phyloP scores from a whole-genome alignment of 2,113 vertebrate species.

The Hypomesus transpacificus region DNA sequence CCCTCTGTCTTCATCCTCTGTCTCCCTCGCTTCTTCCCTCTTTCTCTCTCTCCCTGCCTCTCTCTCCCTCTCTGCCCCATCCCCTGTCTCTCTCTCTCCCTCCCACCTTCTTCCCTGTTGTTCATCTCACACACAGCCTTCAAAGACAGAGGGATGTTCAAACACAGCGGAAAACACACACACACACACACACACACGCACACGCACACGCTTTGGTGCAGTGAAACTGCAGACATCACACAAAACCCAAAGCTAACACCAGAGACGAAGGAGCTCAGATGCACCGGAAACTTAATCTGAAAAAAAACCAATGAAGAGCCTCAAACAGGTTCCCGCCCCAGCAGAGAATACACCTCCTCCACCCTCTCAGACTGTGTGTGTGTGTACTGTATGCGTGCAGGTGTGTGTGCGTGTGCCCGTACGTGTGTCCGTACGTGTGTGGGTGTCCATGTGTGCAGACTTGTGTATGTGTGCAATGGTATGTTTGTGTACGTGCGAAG shows the following conservation, averaged over 20 bases:
- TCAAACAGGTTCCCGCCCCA: too few relatives aligned
- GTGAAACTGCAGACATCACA: too few relatives aligned
- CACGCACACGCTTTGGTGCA: too few relatives aligned
- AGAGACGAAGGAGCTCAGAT: background rate
- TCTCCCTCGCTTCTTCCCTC: background rate
- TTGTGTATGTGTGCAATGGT: too few relatives aligned
- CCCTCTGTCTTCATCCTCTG: background rate
- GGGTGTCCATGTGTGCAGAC: too few relatives aligned
- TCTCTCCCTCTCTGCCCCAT: background rate
- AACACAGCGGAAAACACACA: background rate
- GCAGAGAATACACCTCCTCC: too few relatives aligned
- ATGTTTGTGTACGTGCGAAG: too few relatives aligned
- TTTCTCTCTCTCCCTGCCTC: background rate
- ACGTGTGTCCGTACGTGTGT: too few relatives aligned
- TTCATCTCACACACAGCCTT: background rate
- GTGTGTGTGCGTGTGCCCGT: background rate
- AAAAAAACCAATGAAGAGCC: too few relatives aligned
- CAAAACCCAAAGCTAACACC: too few relatives aligned
- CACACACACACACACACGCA: background rate
- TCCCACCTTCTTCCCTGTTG: background rate
- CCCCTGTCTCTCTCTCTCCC: background rate
- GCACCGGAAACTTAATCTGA: background rate
- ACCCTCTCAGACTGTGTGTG: too few relatives aligned
- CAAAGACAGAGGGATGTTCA: conserved; percentile 5
- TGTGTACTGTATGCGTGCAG: background rate